Evolutionary conservation across 2,113 vertebrate species (phyloP).

Genomic region (Rhipidura dahli): DNA sequence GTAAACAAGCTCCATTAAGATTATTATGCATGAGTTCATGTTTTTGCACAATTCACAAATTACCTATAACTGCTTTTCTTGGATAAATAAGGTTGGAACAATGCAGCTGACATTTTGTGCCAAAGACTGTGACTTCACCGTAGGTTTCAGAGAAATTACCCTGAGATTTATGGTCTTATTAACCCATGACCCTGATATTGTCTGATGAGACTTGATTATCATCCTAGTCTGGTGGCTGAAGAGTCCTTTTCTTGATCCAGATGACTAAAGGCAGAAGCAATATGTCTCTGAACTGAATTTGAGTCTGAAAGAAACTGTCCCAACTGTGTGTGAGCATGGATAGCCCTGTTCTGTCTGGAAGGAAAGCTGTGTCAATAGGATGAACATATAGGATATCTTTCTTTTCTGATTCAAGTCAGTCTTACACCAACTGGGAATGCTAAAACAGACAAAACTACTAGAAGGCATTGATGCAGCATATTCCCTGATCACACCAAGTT

Average conservation of each 20-base stretch:
- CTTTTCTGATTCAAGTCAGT: background rate
- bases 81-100: background rate
- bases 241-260: background rate
- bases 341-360: background rate
- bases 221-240: background rate
- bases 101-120: slow-evolving; percentile 30
- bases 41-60: slow-evolving; percentile 28
- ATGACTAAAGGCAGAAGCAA: background rate
- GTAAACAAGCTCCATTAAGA: slow-evolving; percentile 36
- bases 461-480: background rate
- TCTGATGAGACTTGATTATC: slow-evolving; percentile 8
- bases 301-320: background rate
- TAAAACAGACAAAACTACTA: background rate
- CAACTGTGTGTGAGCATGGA: background rate
- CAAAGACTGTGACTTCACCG: background rate
- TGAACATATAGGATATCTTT: background rate
- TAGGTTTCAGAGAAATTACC: slow-evolving; percentile 3
- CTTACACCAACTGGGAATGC: background rate
- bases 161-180: background rate
- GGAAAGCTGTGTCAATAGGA: background rate
- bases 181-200: background rate
- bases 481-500: background rate
- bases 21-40: slow-evolving; percentile 18
- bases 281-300: background rate
- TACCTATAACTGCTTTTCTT: background rate